These are phyloP conservation scores for Chelon labrosus DNA, from an alignment of 2,797 vertebrate species.

Conservation along the genomic window DNA sequence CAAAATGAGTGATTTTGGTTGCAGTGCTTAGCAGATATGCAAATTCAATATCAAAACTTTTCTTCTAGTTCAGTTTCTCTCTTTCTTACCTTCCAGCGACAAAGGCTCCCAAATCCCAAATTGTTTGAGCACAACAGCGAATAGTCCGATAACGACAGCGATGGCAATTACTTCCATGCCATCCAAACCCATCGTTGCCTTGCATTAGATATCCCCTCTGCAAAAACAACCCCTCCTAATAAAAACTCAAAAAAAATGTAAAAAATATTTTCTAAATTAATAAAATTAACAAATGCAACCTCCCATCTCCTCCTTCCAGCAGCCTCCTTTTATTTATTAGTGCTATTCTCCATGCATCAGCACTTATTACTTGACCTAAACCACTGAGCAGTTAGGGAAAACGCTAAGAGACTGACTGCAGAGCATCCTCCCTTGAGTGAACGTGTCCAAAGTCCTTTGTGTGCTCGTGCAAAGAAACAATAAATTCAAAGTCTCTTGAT, in stretches of 20 bases:
- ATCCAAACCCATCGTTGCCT: conserved; percentile 85
- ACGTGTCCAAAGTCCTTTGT: conserved; percentile 34
- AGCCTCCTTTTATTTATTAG: conserved; percentile 29
- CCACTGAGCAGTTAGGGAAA: conserved; percentile 30
- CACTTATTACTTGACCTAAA: conserved; percentile 52
- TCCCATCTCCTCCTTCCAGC: conserved; percentile 39
- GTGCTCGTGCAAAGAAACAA: conserved; percentile 15
- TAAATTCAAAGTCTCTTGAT: conserved; percentile 1
- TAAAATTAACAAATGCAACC: conserved; percentile 36
- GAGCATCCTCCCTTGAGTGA: conserved; percentile 36
- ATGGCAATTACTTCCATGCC: conserved; percentile 95
- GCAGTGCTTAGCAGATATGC: not conserved
- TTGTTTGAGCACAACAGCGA: conserved; percentile 94
- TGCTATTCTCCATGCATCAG: conserved; percentile 46
- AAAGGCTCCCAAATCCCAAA: conserved; percentile 94
- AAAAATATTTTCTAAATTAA: conserved; percentile 6
- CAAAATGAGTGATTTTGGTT: not conserved
- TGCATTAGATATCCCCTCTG: conserved; percentile 36
- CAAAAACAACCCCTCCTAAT: not conserved
- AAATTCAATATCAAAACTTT: not conserved
- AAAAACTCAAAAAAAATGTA: not conserved
- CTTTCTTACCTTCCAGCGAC: conserved; percentile 91
- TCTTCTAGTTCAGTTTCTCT: not conserved
- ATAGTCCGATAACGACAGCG: conserved; percentile 90
- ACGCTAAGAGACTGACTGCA: conserved; percentile 16